Evolutionary conservation across 2,888 invertebrate genomes (phyloP).

Genomic region (Actias luna): DNA sequence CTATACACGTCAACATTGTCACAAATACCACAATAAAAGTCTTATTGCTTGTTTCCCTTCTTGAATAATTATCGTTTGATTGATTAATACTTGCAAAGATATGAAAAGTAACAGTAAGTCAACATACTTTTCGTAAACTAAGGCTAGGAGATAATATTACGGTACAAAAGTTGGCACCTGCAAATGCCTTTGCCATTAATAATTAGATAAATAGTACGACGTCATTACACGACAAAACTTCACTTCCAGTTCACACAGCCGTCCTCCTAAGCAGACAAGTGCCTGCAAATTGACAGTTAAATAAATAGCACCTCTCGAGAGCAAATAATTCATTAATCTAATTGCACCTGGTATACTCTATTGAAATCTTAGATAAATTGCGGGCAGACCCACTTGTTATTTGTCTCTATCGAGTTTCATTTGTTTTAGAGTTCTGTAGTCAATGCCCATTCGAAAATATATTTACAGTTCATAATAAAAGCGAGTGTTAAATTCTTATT

Average conservation of each 20-base stretch:
- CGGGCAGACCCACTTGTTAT: slow-evolving; percentile 31
- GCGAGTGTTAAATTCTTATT: neutral
- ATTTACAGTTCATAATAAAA: neutral
- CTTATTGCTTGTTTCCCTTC: neutral
- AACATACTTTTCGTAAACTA: no score
- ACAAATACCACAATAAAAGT: neutral
- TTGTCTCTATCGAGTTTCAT: slow-evolving; percentile 31
- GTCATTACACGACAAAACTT: neutral
- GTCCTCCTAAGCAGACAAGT: slow-evolving; percentile 20
- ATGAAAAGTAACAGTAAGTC: neutral
- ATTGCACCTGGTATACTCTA: slow-evolving; percentile 46
- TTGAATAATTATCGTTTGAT: neutral
- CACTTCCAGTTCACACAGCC: slow-evolving; percentile 5
- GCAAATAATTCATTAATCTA: slow-evolving; percentile 50
- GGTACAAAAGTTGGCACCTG: neutral
- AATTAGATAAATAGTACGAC: neutral
- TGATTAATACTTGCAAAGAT: neutral
- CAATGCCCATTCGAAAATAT: neutral
- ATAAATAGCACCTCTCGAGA: slow-evolving; percentile 35
- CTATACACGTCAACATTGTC: neutral
- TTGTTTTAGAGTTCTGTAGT: slow-evolving; percentile 18
- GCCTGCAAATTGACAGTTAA: slow-evolving; percentile 41
- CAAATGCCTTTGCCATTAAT: neutral
- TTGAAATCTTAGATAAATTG: slow-evolving; percentile 50
- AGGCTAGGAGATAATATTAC: neutral